Evolutionary conservation across 2,113 vertebrate genomes (phyloP).

Genomic region (Thamnaconus septentrionalis): DNA sequence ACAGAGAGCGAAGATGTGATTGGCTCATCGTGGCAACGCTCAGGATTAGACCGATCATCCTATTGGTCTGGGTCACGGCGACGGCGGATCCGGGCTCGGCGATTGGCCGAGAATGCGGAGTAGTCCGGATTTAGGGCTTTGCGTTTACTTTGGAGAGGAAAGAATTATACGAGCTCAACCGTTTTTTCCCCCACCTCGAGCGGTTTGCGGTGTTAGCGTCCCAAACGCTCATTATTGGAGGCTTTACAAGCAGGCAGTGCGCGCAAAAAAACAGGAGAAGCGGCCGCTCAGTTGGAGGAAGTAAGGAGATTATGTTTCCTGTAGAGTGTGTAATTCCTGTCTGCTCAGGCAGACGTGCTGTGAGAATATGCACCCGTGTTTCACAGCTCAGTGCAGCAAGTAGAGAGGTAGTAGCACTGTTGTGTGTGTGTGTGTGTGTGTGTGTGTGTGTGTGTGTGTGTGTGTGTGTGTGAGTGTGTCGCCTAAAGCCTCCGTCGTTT

Average conservation of each 20-base stretch:
- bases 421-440: not conserved
- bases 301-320: conserved; percentile 78
- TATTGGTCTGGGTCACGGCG: conserved; percentile 58
- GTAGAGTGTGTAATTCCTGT: conserved; percentile 53
- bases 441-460: not conserved
- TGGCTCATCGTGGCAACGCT: conserved; percentile 48
- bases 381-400: not conserved
- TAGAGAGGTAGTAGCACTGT: not conserved
- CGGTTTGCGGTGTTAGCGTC: not conserved
- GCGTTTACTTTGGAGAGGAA: conserved; percentile 1
- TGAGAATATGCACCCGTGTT: conserved; percentile 3
- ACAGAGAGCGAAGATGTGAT: conserved; percentile 64
- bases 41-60: conserved; percentile 52
- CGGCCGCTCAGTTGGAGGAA: conserved; percentile 47
- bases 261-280: not conserved
- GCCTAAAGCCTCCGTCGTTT: not conserved
- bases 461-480: not conserved
- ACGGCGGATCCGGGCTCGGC: conserved; percentile 8
- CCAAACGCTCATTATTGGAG: not conserved
- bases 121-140: not conserved
- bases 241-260: not conserved
- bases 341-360: conserved; percentile 8
- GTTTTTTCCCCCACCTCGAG: not conserved
- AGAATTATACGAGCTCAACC: not conserved
- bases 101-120: conserved; percentile 43